phyloP scores from a whole-genome alignment of 2,113 vertebrate genomes.

The Tapirus terrestris region DNA sequence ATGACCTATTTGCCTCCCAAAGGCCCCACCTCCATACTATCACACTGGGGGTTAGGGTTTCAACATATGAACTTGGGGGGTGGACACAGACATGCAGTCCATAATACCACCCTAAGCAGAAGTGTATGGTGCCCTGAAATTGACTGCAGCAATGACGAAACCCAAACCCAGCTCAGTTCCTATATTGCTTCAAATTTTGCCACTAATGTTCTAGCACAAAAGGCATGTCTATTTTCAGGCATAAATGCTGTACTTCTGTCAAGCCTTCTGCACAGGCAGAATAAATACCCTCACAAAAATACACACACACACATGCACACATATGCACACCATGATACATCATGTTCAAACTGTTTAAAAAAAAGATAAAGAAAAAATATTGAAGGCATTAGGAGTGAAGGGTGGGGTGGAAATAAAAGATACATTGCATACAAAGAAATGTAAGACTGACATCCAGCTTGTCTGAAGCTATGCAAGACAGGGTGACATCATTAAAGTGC shows the following conservation, averaged over 20 bases:
- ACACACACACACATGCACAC: neutral
- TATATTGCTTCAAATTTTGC: neutral
- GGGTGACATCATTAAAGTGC: neutral
- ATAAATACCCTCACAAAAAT: neutral
- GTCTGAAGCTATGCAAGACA: neutral
- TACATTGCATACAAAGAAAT: neutral
- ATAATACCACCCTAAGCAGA: neutral
- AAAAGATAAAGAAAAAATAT: neutral
- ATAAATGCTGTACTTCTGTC: neutral
- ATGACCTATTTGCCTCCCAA: neutral
- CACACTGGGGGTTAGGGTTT: neutral
- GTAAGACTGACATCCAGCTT: neutral
- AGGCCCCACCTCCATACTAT: neutral
- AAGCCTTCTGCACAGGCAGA: neutral
- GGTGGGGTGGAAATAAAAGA: neutral
- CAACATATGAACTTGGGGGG: neutral
- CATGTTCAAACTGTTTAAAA: neutral
- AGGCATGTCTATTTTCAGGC: neutral
- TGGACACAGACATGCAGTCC: neutral
- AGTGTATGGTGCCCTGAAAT: neutral
- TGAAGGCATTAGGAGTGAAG: neutral
- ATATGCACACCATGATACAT: neutral
- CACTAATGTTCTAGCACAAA: neutral
- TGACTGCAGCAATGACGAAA: neutral
- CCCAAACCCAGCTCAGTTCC: neutral